Evolutionary conservation across 2,797 vertebrate genomes (phyloP).

Genomic region (Podarcis siculus): DNA sequence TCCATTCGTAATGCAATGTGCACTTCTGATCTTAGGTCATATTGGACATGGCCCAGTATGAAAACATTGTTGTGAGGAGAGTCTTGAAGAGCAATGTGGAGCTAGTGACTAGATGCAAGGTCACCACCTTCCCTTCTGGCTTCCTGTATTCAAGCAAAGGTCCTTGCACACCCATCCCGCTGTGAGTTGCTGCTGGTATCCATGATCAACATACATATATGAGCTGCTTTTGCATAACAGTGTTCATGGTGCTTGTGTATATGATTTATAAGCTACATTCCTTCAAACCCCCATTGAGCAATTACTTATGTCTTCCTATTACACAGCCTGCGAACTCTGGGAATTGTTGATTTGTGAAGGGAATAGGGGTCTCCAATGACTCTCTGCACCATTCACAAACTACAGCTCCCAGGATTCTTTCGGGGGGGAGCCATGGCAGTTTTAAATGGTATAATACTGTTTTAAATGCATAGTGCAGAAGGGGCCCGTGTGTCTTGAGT

Average conservation of each 20-base stretch:
- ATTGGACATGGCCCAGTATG: conserved; percentile 89
- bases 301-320: background rate
- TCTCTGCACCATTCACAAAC: too few species aligned
- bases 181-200: conserved; percentile 80
- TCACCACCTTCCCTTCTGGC: conserved; percentile 87
- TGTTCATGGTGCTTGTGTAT: background rate
- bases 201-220: background rate
- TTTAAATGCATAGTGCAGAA: too few species aligned
- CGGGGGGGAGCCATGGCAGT: too few species aligned
- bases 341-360: background rate
- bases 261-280: background rate
- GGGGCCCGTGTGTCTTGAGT: background rate
- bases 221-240: background rate
- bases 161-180: conserved; percentile 77
- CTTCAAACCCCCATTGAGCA: background rate
- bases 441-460: too few species aligned
- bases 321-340: background rate
- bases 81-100: conserved; percentile 80
- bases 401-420: too few species aligned
- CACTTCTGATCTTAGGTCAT: conserved; percentile 79
- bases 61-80: conserved; percentile 85
- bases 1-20: background rate
- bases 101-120: conserved; percentile 81
- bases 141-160: conserved; percentile 83
- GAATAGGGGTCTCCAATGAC: too few species aligned